Conservation (phyloP, 2,797 vertebrate genomes). For the Aphelocoma californica region DNA sequence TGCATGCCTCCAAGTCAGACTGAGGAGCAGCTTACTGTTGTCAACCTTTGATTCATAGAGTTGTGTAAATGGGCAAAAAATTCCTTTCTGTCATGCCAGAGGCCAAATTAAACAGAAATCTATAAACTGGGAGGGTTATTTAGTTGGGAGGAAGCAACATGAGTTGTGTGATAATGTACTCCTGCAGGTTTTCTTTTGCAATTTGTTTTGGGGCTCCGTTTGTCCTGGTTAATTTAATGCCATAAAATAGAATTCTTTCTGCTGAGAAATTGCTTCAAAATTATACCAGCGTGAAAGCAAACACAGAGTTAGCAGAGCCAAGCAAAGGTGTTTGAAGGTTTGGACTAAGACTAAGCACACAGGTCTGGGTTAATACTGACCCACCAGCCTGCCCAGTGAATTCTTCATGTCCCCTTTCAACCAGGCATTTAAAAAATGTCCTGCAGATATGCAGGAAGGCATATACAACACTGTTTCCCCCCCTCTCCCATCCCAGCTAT, state of each 20-base stretch:
- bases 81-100: conserved; percentile 76
- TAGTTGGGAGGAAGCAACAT: conserved; percentile 63
- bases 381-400: neutral
- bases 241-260: conserved; percentile 1
- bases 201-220: neutral
- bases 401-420: conserved; percentile 42
- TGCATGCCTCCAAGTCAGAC: conserved; percentile 74
- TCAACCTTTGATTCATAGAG: conserved; percentile 81
- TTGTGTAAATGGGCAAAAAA: conserved; percentile 78
- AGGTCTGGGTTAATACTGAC: neutral
- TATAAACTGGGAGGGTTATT: conserved; percentile 39
- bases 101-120: conserved; percentile 72
- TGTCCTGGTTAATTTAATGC: conserved; percentile 20
- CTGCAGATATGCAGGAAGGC: conserved; percentile 44
- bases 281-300: neutral
- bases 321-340: neutral
- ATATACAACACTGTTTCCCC: neutral
- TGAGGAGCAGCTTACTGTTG: conserved; percentile 77
- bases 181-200: neutral
- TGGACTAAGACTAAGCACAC: neutral
- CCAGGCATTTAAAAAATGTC: conserved; percentile 57
- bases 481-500: conserved; percentile 6
- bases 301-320: neutral
- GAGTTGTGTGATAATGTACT: conserved; percentile 70
- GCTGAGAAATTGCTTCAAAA: neutral